These are phyloP conservation scores for Philhelius pedissequus DNA, from an alignment of 2,888 invertebrate genomes.

Conservation along the genomic window DNA sequence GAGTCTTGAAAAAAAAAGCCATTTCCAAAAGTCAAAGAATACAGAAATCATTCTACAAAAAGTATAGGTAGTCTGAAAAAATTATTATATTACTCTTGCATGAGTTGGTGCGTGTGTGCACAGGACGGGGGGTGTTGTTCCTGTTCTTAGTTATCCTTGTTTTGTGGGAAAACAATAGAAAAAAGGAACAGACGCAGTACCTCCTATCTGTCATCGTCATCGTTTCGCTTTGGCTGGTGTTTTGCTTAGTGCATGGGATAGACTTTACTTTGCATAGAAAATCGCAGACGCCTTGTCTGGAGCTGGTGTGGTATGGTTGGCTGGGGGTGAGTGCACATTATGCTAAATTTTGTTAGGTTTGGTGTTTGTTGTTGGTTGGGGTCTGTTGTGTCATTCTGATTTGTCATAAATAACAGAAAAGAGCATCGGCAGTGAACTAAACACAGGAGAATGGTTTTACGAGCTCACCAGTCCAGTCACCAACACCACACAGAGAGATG, in stretches of 20 bases:
- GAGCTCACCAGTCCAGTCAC: slow-evolving; percentile 32
- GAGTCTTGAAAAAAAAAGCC: not conserved
- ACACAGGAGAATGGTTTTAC: slow-evolving; percentile 48
- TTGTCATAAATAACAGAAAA: slow-evolving; percentile 26
- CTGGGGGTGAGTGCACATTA: slow-evolving; percentile 48
- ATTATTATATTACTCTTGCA: not conserved
- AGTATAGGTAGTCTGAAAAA: not conserved
- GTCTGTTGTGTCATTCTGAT: slow-evolving; percentile 46
- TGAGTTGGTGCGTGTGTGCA: not conserved
- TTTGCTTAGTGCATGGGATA: slow-evolving; percentile 16
- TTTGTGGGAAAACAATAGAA: slow-evolving; percentile 35
- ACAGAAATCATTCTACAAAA: not conserved
- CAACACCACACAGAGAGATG: not conserved
- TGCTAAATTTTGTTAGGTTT: not conserved
- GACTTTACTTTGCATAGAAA: slow-evolving; percentile 51
- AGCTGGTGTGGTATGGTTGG: not conserved
- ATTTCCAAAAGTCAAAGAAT: not conserved
- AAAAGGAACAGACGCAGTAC: slow-evolving; percentile 33
- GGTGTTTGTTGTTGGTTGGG: slow-evolving; percentile 12
- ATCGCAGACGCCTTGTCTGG: slow-evolving; percentile 63
- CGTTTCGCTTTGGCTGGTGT: not conserved
- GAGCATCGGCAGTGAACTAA: slow-evolving; percentile 33
- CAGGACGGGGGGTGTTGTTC: not conserved
- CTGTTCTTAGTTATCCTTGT: slow-evolving; percentile 2
- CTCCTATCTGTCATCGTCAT: slow-evolving; percentile 48